Percentiles rank a stretch among this genome's conserved stretches.
These are phyloP conservation scores for Megaceryle torquata DNA, from an alignment of 2,113 vertebrate genomes.

Conservation along the genomic window DNA sequence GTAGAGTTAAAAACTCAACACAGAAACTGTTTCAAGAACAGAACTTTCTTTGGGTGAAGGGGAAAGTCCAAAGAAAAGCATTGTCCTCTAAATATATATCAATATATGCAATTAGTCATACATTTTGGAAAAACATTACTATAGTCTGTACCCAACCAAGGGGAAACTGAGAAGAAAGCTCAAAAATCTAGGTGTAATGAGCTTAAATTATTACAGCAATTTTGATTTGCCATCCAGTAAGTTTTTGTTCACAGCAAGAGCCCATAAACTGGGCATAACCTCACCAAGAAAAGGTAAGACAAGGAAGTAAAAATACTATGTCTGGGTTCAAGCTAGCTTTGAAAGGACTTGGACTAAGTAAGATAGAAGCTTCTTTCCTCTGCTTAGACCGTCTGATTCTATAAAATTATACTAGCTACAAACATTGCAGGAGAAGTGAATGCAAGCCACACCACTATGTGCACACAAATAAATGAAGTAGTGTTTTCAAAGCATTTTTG, in stretches of 20 bases:
- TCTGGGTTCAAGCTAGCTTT: not conserved
- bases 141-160: not conserved
- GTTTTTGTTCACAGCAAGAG: not conserved
- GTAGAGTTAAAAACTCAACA: not conserved
- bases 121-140: not conserved
- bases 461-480: not conserved
- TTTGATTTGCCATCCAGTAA: not conserved
- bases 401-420: not conserved
- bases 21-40: not conserved
- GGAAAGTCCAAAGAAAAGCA: not conserved
- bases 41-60: not conserved
- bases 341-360: not conserved
- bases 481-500: not conserved
- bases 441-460: not conserved
- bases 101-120: not conserved
- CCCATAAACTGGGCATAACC: not conserved
- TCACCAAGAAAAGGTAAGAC: not conserved
- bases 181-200: not conserved
- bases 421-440: not conserved
- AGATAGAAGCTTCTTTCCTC: not conserved
- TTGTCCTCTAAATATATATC: not conserved
- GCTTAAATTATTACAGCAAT: slow-evolving; percentile 24
- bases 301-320: not conserved
- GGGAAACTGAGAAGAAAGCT: not conserved
- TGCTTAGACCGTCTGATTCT: not conserved